Evolutionary conservation across 2,888 invertebrate species (phyloP).

Genomic region (Bombylius discolor): DNA sequence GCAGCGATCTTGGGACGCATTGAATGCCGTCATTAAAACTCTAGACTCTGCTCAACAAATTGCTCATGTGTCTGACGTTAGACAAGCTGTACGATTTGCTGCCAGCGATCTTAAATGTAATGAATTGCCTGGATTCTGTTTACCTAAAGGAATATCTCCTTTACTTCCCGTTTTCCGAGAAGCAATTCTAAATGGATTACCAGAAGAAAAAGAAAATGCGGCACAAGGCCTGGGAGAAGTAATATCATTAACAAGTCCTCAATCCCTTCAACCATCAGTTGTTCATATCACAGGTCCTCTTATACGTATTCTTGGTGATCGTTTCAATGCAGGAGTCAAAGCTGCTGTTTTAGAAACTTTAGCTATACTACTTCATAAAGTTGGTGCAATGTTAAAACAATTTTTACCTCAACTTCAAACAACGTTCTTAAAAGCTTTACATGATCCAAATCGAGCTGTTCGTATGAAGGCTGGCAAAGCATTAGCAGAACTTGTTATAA

Average conservation of each 20-base stretch:
- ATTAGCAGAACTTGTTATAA: constrained; percentile 73
- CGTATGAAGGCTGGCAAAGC: constrained; percentile 82
- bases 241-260: constrained; percentile 54
- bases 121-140: constrained; percentile 81
- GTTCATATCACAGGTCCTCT: constrained; percentile 96
- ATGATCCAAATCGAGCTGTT: constrained; percentile 77
- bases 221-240: constrained; percentile 74
- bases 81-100: constrained; percentile 86
- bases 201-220: constrained; percentile 91
- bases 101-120: constrained; percentile 68
- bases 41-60: constrained; percentile 74
- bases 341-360: constrained; percentile 91
- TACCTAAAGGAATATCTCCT: constrained; percentile 89
- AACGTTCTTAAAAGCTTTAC: constrained; percentile 89
- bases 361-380: constrained; percentile 83
- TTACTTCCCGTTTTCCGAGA: constrained; percentile 91
- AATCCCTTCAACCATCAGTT: constrained; percentile 87
- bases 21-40: constrained; percentile 78
- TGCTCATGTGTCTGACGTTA: constrained; percentile 74
- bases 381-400: constrained; percentile 89
- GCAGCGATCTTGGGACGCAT: constrained; percentile 81
- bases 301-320: constrained; percentile 91
- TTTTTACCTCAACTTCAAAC: constrained; percentile 98
- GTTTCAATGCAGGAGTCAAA: constrained; percentile 88
- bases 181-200: constrained; percentile 86